These are phyloP conservation scores for Temnothorax ravouxi DNA, from an alignment of 2,888 invertebrate species.

Conservation along the genomic window DNA sequence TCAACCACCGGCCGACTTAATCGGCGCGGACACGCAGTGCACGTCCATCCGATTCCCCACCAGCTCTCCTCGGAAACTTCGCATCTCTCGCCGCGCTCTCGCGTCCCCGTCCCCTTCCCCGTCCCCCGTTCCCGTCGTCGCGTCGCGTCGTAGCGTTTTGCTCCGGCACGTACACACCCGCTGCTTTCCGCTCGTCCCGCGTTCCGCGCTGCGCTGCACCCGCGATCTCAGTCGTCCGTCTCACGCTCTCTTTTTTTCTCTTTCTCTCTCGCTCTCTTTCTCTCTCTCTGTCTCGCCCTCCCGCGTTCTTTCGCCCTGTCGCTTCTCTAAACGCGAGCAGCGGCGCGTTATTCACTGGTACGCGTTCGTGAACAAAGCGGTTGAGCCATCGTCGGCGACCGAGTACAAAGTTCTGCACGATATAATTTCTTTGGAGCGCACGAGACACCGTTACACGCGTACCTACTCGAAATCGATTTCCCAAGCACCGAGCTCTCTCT, in stretches of 20 bases:
- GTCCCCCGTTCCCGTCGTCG: background rate
- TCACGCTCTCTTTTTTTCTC: background rate
- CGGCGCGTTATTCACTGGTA: conserved; percentile 61
- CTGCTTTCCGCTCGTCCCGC: conserved; percentile 53
- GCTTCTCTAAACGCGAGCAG: conserved; percentile 38
- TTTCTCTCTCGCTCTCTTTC: background rate
- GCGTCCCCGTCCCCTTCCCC: conserved; percentile 10
- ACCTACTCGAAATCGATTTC: background rate
- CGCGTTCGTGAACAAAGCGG: conserved; percentile 63
- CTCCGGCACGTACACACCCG: conserved; percentile 39
- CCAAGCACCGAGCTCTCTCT: background rate
- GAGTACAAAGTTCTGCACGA: conserved; percentile 77
- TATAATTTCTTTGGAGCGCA: conserved; percentile 8
- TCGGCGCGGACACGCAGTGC: conserved; percentile 73
- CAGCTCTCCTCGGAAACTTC: conserved; percentile 61
- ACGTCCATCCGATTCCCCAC: conserved; percentile 77
- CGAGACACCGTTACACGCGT: background rate
- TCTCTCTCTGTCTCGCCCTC: conserved; percentile 49
- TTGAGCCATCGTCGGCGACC: conserved; percentile 60
- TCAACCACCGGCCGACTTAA: conserved; percentile 79
- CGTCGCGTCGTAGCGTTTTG: conserved; percentile 44
- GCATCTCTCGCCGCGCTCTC: conserved; percentile 66
- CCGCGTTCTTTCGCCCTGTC: conserved; percentile 33
- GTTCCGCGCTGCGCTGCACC: conserved; percentile 4
- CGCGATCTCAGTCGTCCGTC: conserved; percentile 14